Conservation (phyloP, 2,797 vertebrate genomes). For the Accipiter superciliosus region DNA sequence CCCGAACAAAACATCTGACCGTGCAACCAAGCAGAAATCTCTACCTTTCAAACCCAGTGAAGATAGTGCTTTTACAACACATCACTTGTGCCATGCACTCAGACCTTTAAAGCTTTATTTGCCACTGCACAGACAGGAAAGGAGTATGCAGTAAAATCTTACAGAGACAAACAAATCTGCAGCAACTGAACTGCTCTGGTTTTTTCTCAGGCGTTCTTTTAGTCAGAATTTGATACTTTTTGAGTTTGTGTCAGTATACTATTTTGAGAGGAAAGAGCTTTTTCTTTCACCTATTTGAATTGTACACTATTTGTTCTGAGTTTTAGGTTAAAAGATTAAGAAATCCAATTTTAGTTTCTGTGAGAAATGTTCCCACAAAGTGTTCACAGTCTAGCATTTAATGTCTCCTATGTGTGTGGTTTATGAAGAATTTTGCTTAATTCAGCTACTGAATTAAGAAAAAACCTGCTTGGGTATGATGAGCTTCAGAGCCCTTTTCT, state of each 20-base stretch:
- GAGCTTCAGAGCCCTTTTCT: neutral
- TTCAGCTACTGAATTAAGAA: neutral
- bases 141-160: neutral
- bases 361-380: neutral
- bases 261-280: neutral
- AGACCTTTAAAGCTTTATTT: neutral
- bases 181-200: neutral
- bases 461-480: neutral
- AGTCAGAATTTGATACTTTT: neutral
- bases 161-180: neutral
- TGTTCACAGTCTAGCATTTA: neutral
- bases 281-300: neutral
- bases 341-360: neutral
- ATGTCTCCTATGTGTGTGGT: neutral
- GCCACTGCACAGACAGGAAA: neutral
- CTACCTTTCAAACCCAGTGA: neutral
- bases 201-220: neutral
- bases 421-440: neutral
- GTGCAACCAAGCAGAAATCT: neutral
- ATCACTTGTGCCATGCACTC: neutral
- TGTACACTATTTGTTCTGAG: neutral
- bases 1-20: neutral
- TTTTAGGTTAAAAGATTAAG: neutral
- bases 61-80: neutral
- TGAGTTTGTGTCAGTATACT: neutral